Evolutionary conservation across 1,140 invertebrate species (phyloP).

Genomic region (Megathymus violae): DNA sequence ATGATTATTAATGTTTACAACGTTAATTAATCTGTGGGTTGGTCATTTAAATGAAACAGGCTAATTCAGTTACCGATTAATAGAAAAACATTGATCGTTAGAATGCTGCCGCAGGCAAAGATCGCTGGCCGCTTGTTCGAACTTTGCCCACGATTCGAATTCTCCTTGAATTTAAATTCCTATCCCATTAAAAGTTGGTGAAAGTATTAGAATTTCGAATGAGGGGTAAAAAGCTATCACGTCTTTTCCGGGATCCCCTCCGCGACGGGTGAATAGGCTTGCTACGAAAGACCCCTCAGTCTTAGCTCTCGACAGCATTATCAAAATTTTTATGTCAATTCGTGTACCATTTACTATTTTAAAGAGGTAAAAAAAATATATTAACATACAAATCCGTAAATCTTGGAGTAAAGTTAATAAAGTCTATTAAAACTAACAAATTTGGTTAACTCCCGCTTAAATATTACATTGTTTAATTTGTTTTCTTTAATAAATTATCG

Average conservation of each 20-base stretch:
- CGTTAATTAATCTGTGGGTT: conserved; percentile 10
- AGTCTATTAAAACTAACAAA: too few species aligned
- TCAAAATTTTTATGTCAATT: conserved; percentile 23
- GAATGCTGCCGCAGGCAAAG: conserved; percentile 56
- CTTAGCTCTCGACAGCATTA: conserved; percentile 7
- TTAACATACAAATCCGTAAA: too few species aligned
- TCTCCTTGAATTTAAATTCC: conserved; percentile 79
- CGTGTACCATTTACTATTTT: background rate
- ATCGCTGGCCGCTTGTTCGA: conserved; percentile 61
- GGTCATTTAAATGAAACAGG: conserved; percentile 16
- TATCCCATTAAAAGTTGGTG: conserved; percentile 82
- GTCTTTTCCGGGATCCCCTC: conserved; percentile 64
- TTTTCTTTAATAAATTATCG: background rate
- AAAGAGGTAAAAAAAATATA: too few species aligned
- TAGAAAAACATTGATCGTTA: conserved; percentile 50
- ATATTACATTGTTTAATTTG: too few species aligned
- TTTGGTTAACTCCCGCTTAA: too few species aligned
- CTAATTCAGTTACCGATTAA: conserved; percentile 41
- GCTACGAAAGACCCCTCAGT: conserved; percentile 6
- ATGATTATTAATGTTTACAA: conserved; percentile 13
- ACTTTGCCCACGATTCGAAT: conserved; percentile 67
- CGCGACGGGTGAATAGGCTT: conserved; percentile 11
- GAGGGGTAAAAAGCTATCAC: conserved; percentile 79
- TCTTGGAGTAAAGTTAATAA: too few species aligned
- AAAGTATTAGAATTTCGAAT: conserved; percentile 82